phyloP scores from a whole-genome alignment of 2,888 invertebrate species.

The Aporophyla nigra region DNA sequence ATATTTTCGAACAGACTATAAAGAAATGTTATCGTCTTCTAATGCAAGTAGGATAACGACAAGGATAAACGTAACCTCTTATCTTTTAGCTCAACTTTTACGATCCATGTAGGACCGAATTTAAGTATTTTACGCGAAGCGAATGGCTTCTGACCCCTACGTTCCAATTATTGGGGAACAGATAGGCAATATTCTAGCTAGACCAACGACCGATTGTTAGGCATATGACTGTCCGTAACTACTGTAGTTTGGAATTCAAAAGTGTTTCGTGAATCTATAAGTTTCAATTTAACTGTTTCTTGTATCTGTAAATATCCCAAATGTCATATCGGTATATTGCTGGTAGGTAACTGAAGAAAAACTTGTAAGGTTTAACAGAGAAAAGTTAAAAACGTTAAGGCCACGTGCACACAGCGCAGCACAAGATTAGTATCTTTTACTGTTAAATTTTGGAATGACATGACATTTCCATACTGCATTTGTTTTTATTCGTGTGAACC shows the following conservation, averaged over 20 bases:
- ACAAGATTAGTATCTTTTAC: too few relatives aligned
- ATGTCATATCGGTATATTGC: neutral
- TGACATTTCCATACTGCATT: neutral
- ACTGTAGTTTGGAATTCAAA: neutral
- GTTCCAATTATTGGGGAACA: conserved; percentile 40
- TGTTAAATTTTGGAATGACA: too few relatives aligned
- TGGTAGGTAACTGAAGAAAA: neutral
- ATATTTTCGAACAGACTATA: neutral
- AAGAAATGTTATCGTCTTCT: neutral
- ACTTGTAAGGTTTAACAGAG: too few relatives aligned
- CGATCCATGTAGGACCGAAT: neutral
- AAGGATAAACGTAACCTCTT: neutral
- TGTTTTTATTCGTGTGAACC: neutral
- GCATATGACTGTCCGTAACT: conserved; percentile 6
- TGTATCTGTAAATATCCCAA: neutral
- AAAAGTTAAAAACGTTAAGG: too few relatives aligned
- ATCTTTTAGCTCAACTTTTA: conserved; percentile 18
- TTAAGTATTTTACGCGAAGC: conserved; percentile 14
- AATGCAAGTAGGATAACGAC: neutral
- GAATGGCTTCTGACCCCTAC: conserved; percentile 22
- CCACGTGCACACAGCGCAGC: too few relatives aligned
- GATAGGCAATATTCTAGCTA: conserved; percentile 26
- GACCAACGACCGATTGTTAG: conserved; percentile 15
- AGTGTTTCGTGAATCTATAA: neutral
- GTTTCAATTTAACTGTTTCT: neutral